Conservation (phyloP, 2,888 invertebrate species). For the Cremastinae sp. region DNA sequence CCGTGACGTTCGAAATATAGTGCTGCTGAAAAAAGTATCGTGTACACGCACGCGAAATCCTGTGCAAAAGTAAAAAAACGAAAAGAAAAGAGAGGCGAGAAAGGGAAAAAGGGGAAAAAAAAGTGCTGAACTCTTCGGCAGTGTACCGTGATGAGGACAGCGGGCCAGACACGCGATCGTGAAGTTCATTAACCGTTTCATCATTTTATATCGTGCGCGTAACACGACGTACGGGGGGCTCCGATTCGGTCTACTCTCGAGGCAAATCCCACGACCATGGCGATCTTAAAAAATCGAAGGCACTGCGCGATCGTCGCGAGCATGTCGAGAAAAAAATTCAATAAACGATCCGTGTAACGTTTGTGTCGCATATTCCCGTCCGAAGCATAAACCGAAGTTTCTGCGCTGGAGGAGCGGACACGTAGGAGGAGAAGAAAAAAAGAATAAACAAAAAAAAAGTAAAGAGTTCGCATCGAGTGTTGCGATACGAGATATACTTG, state of each 20-base stretch:
- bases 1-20: conserved; percentile 33
- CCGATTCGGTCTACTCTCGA: background rate
- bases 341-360: conserved; percentile 29
- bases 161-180: conserved; percentile 7
- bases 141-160: conserved; percentile 21
- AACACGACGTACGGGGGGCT: background rate
- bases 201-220: background rate
- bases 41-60: conserved; percentile 2
- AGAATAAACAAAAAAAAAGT: no score
- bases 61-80: conserved; percentile 1
- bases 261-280: conserved; percentile 19
- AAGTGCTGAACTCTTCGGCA: conserved; percentile 9
- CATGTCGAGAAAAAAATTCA: conserved; percentile 30
- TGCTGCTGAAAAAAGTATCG: conserved; percentile 13
- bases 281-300: conserved; percentile 4
- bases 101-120: conserved; percentile 23
- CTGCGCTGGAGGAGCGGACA: background rate
- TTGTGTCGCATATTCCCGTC: conserved; percentile 27
- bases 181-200: conserved; percentile 5
- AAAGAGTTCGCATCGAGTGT: no score
- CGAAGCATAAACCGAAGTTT: background rate
- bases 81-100: conserved; percentile 16
- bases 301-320: conserved; percentile 38
- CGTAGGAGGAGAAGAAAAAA: background rate
- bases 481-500: background rate